These are phyloP conservation scores for Acrocyrtus sp. DNA, from an alignment of 2,888 invertebrate species.

Conservation along the genomic window DNA sequence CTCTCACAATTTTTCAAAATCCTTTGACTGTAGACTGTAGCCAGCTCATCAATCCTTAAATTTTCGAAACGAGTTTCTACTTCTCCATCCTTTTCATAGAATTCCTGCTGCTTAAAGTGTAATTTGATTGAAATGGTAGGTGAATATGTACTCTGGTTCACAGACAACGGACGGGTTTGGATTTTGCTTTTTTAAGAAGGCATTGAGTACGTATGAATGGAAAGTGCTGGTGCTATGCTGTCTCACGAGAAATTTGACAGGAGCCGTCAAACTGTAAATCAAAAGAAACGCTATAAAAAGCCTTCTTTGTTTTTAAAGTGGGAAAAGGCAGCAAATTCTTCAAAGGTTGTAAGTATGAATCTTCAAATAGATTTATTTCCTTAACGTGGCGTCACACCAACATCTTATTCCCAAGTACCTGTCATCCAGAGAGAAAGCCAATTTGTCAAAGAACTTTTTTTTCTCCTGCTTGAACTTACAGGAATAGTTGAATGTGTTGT, in stretches of 20 bases:
- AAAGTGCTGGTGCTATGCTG: background rate
- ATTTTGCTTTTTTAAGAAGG: background rate
- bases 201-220: too few relatives aligned
- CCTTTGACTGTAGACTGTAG: background rate
- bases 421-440: constrained; percentile 17
- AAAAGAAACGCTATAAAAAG: background rate
- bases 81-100: background rate
- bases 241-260: constrained; percentile 9
- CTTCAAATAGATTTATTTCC: background rate
- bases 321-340: background rate
- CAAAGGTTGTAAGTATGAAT: background rate
- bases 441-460: constrained; percentile 13
- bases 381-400: background rate
- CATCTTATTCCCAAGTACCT: constrained; percentile 15
- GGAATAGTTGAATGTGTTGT: background rate
- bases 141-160: background rate
- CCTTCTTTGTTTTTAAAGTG: background rate
- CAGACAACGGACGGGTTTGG: background rate
- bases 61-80: background rate
- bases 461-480: background rate
- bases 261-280: constrained; percentile 12
- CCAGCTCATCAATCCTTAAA: constrained; percentile 4
- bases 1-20: background rate
- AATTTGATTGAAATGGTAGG: constrained; percentile 6
- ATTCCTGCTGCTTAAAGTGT: background rate